Evolutionary conservation across 2,797 vertebrate genomes (phyloP).

Genomic region (Centropyge bicolor): DNA sequence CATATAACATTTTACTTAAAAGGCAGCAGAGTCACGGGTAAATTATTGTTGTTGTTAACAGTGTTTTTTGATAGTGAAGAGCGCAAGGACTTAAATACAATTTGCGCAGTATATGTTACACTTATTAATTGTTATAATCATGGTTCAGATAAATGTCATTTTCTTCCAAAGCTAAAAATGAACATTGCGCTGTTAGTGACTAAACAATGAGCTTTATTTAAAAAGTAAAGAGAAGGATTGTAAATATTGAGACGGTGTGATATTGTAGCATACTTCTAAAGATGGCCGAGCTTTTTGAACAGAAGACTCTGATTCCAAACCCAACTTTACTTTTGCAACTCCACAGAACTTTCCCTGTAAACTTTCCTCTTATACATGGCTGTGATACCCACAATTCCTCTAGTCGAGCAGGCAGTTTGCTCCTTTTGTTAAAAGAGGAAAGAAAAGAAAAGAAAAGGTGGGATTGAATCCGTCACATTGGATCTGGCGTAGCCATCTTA

Average conservation of each 20-base stretch:
- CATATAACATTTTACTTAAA: background rate
- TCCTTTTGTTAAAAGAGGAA: constrained; percentile 42
- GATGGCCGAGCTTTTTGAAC: constrained; percentile 23
- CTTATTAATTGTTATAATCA: background rate
- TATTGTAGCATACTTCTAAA: background rate
- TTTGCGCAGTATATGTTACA: background rate
- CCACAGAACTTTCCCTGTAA: constrained; percentile 67
- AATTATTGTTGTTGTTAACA: background rate
- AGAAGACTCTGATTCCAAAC: constrained; percentile 27
- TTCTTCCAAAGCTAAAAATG: background rate
- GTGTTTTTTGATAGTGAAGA: background rate
- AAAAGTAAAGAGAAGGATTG: background rate
- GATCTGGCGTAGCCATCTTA: constrained; percentile 63
- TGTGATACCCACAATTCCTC: constrained; percentile 50
- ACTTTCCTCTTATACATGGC: constrained; percentile 63
- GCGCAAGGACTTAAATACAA: background rate
- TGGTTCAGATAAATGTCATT: background rate
- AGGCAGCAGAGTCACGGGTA: background rate
- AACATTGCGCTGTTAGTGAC: background rate
- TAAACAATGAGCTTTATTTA: background rate
- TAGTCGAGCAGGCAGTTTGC: constrained; percentile 49
- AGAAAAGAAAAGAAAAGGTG: constrained; percentile 52
- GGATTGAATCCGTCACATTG: constrained; percentile 62
- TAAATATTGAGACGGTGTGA: constrained; percentile 12
- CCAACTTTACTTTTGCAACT: constrained; percentile 59